A percentile compares a stretch with the other conserved stretches of the same genome.
Conservation (phyloP, 2,888 invertebrate genomes). For the Keiferia lycopersicella region DNA sequence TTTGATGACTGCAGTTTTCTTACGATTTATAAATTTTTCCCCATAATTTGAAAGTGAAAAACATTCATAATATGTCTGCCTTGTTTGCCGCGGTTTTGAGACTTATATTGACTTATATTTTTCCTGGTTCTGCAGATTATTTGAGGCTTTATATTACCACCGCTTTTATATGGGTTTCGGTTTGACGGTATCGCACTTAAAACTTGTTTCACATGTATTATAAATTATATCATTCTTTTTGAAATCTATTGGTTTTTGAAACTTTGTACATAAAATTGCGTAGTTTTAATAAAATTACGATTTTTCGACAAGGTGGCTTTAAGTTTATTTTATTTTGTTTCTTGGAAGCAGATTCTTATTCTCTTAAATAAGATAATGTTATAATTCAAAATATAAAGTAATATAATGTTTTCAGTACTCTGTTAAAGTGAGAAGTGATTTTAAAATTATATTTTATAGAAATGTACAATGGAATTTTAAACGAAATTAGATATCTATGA, state of each 20-base stretch:
- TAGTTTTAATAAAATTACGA: neutral
- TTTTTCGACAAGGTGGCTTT: constrained; percentile 4
- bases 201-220: neutral
- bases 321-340: constrained; percentile 7
- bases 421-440: constrained; percentile 3
- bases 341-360: constrained; percentile 10
- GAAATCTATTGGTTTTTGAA: constrained; percentile 12
- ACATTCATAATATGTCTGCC: neutral
- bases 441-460: constrained; percentile 25
- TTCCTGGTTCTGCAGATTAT: neutral
- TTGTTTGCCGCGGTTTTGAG: neutral
- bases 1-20: too few relatives aligned
- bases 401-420: neutral
- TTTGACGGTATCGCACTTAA: constrained; percentile 1
- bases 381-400: neutral
- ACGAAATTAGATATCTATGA: constrained; percentile 15
- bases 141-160: constrained; percentile 1
- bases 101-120: neutral
- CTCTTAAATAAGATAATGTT: neutral
- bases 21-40: neutral
- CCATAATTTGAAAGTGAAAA: neutral
- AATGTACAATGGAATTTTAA: constrained; percentile 26
- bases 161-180: neutral
- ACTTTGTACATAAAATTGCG: constrained; percentile 10
- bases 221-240: neutral